These are phyloP conservation scores for Diachrysia chrysitis DNA, from an alignment of 2,888 invertebrate species.

Conservation along the genomic window DNA sequence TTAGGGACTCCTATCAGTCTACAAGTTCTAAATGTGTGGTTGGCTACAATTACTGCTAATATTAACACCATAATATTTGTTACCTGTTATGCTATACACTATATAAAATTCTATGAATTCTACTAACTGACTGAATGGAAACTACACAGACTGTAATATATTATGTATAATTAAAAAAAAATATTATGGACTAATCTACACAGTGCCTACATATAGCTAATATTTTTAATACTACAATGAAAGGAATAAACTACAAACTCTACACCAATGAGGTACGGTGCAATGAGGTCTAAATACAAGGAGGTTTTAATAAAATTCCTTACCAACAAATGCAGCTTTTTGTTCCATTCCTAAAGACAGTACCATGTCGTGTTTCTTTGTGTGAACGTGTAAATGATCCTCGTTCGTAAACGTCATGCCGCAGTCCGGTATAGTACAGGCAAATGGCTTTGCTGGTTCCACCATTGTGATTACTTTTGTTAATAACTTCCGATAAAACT, in stretches of 20 bases:
- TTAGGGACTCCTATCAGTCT: no score
- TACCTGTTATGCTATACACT: no score
- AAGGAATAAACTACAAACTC: not conserved
- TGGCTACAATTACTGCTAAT: no score
- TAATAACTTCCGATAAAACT: not conserved
- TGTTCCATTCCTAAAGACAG: conserved; percentile 91
- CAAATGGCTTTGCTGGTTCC: conserved; percentile 92
- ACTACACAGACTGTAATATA: no score
- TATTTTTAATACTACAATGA: not conserved
- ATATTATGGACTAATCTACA: not conserved
- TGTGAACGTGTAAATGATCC: conserved; percentile 94
- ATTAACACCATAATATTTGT: no score
- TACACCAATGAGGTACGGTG: no score
- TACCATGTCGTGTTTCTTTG: conserved; percentile 95
- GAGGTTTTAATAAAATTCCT: conserved; percentile 57
- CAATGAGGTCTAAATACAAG: not conserved
- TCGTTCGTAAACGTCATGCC: conserved; percentile 94
- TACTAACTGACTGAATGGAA: no score
- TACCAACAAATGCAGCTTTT: conserved; percentile 91
- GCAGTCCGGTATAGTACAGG: conserved; percentile 91
- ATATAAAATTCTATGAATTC: no score
- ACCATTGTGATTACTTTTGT: conserved; percentile 71
- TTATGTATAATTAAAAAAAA: no score
- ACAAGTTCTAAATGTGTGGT: no score
- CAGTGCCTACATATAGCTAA: not conserved